These are phyloP conservation scores for Chrysomallon squamiferum DNA, from an alignment of 1,140 invertebrate genomes.

Conservation along the genomic window DNA sequence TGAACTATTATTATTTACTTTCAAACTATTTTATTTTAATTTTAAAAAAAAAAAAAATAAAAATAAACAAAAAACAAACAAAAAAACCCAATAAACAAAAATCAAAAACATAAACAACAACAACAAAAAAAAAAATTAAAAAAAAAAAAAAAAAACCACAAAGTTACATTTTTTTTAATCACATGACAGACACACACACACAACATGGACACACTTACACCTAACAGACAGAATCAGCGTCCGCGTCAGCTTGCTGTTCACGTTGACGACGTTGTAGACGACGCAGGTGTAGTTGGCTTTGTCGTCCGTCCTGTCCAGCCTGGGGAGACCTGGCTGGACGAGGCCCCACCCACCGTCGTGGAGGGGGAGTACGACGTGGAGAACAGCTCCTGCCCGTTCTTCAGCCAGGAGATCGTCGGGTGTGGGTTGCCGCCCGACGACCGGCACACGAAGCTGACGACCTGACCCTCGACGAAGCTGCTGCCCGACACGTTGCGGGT, in stretches of 20 bases:
- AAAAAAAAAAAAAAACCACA: background rate
- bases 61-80: background rate
- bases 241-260: slow-evolving; percentile 17
- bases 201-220: no score
- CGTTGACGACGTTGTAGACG: slow-evolving; percentile 29
- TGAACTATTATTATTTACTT: background rate
- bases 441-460: slow-evolving; percentile 24
- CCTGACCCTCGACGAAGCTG: slow-evolving; percentile 24
- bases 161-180: background rate
- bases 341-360: slow-evolving; percentile 1
- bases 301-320: slow-evolving; percentile 30
- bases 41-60: background rate
- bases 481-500: slow-evolving; percentile 3
- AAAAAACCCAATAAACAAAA: background rate
- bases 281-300: slow-evolving; percentile 33
- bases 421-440: slow-evolving; percentile 36
- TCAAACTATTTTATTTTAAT: background rate
- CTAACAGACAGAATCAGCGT: slow-evolving; percentile 22
- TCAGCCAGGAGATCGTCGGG: slow-evolving; percentile 34
- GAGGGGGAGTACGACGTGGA: slow-evolving; percentile 11
- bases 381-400: slow-evolving; percentile 21
- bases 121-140: background rate
- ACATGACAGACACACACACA: background rate
- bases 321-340: slow-evolving; percentile 18
- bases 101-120: background rate